Evolutionary conservation across 1,140 invertebrate species (phyloP), one percentile per base, ranked within the genome.

Genomic region (Halotydeus destructor): DNA sequence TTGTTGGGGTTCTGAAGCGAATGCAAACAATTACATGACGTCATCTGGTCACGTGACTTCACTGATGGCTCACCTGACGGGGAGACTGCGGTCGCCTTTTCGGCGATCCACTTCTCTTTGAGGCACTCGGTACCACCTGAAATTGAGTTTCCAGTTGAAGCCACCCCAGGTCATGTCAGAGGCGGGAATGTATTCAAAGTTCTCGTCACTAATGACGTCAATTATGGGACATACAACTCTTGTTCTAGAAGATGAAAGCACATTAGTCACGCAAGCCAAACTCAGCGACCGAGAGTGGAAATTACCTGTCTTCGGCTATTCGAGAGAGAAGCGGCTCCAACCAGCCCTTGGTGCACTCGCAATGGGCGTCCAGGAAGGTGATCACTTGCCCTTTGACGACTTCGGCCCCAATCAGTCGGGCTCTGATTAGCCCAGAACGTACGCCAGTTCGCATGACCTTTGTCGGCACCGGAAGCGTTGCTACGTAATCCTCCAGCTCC

Each of bases 61-160:
- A 14, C 24, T 14, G n/a, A 26, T 43, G 38, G 37, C 43, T 34
- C 44, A 63, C 60, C 79, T 69, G 14, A 96, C 62, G 0, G 89
- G 86, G 28, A 79, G 71, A 2, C 84, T 89, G 46, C 86, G 67
- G 58, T 96, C 86, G 16, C 78, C 75, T 41, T 76, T 76, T 46
- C 88, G 65, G 38, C 89, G 69, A 27, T 84, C 72, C 75, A 94
- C 78, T 64, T 96, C 88, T 52, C 88, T 69, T 60, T 89, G 80
- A 0, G 91, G 83, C 14, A 97, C 85, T 44, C 85, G 71, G 60
- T 94, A 93, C 86, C 86, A 66, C 6, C 47, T 32, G 25, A 34
- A 84, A 62, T 91, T 89, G n/a, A 93, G 62, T 63, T 91, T 88
- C 86, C 86, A 94, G 65, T 93, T 93, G 61, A 94, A 94, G 16